phyloP scores from a whole-genome alignment of 2,797 vertebrate species.

The Gila robusta region DNA sequence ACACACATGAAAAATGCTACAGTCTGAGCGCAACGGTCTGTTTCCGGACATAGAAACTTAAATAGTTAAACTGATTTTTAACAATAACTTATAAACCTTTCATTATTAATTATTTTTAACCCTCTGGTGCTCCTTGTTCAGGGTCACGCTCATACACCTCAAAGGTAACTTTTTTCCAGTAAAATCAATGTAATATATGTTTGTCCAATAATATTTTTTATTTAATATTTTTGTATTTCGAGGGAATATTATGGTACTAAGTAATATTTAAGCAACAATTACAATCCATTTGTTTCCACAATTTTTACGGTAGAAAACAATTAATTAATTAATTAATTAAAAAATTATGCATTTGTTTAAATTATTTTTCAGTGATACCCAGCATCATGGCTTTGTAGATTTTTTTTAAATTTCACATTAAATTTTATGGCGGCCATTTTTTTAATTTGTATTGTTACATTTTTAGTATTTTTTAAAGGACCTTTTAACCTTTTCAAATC shows the following conservation, averaged over 20 bases:
- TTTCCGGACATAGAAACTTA: not conserved
- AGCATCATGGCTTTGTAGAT: not conserved
- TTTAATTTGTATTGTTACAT: not conserved
- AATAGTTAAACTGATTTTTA: too few relatives aligned
- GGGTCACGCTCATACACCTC: not conserved
- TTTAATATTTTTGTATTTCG: not conserved
- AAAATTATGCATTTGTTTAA: too few relatives aligned
- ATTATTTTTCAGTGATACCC: too few relatives aligned
- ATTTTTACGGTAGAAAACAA: not conserved
- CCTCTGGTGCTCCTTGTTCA: too few relatives aligned
- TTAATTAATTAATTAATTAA: not conserved
- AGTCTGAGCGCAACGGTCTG: not conserved
- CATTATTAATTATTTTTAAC: not conserved
- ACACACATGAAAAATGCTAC: not conserved
- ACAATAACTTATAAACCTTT: not conserved
- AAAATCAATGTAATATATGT: not conserved
- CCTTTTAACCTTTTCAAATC: not conserved
- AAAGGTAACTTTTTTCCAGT: not conserved
- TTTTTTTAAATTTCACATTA: too few relatives aligned
- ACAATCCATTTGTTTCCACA: not conserved
- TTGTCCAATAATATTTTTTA: not conserved
- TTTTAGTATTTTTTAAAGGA: not conserved
- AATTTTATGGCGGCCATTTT: not conserved
- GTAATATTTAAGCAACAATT: not conserved
- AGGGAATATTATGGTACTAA: not conserved